phyloP scores from a whole-genome alignment of 2,888 invertebrate genomes.

The Aspidiotus rigidus region DNA sequence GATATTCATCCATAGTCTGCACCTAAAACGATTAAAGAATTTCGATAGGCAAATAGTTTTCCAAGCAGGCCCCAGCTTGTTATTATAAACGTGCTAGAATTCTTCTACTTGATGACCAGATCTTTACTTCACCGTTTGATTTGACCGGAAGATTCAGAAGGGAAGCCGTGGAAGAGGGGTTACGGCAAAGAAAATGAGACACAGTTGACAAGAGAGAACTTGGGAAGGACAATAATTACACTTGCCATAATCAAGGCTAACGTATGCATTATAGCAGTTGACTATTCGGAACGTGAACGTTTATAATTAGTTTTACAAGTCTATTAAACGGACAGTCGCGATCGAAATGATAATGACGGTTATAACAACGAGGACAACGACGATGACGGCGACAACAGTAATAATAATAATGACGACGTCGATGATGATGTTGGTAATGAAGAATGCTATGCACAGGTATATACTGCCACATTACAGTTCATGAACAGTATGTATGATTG shows the following conservation, averaged over 20 bases:
- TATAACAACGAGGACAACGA: conserved; percentile 5
- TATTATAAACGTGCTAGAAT: no score
- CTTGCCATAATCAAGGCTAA: neutral
- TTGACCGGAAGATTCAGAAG: no score
- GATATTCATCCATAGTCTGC: no score
- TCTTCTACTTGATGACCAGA: no score
- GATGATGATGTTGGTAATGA: conserved; percentile 17
- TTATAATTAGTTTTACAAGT: conserved; percentile 21
- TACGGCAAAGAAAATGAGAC: no score
- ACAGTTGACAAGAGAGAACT: no score
- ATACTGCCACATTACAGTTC: neutral
- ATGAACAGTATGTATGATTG: neutral
- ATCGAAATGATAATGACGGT: conserved; percentile 25
- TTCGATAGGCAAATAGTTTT: no score
- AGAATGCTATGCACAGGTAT: conserved; percentile 8
- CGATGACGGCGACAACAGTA: conserved; percentile 1
- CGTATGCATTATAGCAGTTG: conserved; percentile 1
- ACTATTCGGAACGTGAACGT: conserved; percentile 3
- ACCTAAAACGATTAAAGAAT: no score
- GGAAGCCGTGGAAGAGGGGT: no score
- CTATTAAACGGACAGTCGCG: conserved; percentile 23
- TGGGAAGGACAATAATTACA: neutral
- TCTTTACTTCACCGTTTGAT: no score
- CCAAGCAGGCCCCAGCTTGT: no score
- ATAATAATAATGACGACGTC: neutral